Evolutionary conservation across 2,113 vertebrate genomes (phyloP), one percentile per base, ranked within the genome.

Genomic region (Mesitornis unicolor): DNA sequence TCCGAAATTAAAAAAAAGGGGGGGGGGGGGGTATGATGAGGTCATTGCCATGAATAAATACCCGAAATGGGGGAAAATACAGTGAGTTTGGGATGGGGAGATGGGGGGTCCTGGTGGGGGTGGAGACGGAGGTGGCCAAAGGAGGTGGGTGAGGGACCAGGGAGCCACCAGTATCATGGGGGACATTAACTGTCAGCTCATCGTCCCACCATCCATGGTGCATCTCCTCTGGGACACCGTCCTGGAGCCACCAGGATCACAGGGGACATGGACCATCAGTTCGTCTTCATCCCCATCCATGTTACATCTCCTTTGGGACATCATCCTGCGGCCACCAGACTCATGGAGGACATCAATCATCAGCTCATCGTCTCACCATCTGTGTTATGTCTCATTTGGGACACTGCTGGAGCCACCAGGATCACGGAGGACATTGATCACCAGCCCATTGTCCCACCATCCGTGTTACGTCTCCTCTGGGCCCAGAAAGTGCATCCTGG

Each of bases 71-170:
- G 13, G 35, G 22, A 2, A 31, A 7, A 22, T 24, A 29, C 10
- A 13, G 28, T 3, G 36, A 31, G 36, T 12, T 42, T 3, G 14
- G 33, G 26, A 48, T 22, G 35, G 31, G 50, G 15, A 35, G 31
- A 25, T 0, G 7, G 42, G 31, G 33, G 0, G 2, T 76, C 31
- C 35, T 4, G 7, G 22, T 4, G 50, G 65, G 47, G 45, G 40
- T 31, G 8, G 13, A 29, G 54, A 42, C 38, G 78, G 40, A 33
- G n/a, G 7, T 36, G 61, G 50, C 48, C 5, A 4, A 10, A 63
- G 56, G 50, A 47, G 51, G 6, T 25, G 48, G 51, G 20, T 10
- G 53, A 48, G 13, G 56, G 38, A 42, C 5, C 10, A 3, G 2
- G 40, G 56, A 48, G 57, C n/a, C 69, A 42, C 8, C 33, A 48